Percentiles rank a stretch among this genome's conserved stretches.
These are phyloP conservation scores for Anoura caudifer DNA, from an alignment of 2,113 vertebrate species.

Conservation along the genomic window DNA sequence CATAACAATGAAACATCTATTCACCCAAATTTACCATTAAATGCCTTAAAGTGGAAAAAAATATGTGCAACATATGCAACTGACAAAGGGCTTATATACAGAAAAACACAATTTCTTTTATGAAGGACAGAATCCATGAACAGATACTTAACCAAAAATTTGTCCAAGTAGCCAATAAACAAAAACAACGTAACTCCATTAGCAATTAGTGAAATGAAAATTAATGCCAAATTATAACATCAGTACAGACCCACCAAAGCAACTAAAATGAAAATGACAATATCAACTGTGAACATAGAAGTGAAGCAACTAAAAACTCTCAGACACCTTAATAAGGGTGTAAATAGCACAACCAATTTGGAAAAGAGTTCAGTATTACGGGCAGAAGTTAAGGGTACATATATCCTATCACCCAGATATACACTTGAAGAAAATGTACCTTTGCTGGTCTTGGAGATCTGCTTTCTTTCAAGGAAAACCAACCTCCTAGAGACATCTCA, in stretches of 20 bases:
- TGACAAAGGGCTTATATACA: background rate
- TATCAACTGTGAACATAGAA: background rate
- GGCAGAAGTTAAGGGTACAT: background rate
- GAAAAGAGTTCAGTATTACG: background rate
- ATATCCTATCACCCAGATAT: background rate
- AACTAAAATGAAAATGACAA: background rate
- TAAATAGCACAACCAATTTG: background rate
- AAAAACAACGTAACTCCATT: background rate
- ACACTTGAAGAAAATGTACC: background rate
- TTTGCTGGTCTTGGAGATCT: background rate
- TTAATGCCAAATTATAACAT: background rate
- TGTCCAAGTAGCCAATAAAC: background rate
- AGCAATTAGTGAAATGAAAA: background rate
- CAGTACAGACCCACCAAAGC: background rate
- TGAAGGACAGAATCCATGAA: background rate
- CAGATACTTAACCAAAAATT: background rate
- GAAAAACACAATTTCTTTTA: background rate
- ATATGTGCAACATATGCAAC: background rate
- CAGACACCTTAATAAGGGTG: accelerated
- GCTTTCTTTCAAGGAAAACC: background rate
- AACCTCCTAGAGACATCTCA: accelerated
- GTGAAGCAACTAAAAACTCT: background rate
- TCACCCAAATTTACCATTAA: background rate
- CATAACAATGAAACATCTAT: background rate
- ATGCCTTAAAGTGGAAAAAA: background rate